Evolutionary conservation across 2,888 invertebrate species (phyloP), one percentile per base, ranked within the genome.

Genomic region (Tetragonula carbonaria): DNA sequence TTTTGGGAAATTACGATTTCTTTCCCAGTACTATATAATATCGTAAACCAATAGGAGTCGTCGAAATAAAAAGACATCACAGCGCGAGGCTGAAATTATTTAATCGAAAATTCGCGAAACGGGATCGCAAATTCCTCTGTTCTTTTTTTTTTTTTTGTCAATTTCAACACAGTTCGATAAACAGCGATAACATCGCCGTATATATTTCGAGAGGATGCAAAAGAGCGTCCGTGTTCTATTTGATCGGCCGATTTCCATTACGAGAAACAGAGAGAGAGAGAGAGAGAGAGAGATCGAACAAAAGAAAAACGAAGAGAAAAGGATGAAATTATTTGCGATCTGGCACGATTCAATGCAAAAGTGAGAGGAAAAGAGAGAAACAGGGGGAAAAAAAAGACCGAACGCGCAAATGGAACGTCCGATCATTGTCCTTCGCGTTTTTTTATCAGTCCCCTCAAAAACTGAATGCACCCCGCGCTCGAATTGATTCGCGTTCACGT

Each of bases 401-500:
- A 83, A 67, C 79, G 78, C 65, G 74, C 81, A 85, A 88, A 85
- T 87, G 83, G 87, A 87, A 87, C 81, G 87, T 74, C 68, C 45
- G 79, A 74, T 86, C 82, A 84, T 88, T 88, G 87, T 80, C 82
- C 80, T 71, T 71, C 67, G 59, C 53, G 72, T 85, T 87, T 89
- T 0, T 80, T 83, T 45, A 87, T 85, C 78, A 79, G 55, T 33
- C 33, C 77, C 57, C 74, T 80, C 82, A 78, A 85, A 79, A 80
- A 83, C 79, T 78, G 82, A 85, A 81, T 81, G 76, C 87, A 63
- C 53, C 65, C 38, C 59, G 75, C 79, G 67, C 82, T 87, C 78
- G 78, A 84, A 89, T 89, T 81, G 84, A 88, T 89, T 89, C 82
- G 80, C 80, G 86, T 77, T 80, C 76, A 23, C 70, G 50, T 78